These are phyloP conservation scores for Drosophila parabipectinata DNA, from an alignment of 1,140 invertebrate genomes.

Conservation along the genomic window DNA sequence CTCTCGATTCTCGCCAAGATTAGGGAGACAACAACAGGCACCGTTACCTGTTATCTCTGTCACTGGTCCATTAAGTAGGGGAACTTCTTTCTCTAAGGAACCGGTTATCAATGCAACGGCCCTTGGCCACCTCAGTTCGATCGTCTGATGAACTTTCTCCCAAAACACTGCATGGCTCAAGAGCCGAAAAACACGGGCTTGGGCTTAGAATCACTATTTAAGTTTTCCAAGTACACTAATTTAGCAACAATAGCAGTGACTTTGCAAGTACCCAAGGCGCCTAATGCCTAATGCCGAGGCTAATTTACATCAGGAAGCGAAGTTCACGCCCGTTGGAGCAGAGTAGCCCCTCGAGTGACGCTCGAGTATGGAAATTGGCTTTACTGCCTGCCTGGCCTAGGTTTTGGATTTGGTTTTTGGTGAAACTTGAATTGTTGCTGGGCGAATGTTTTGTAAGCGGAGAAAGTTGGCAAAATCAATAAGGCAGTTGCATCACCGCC, in stretches of 20 bases:
- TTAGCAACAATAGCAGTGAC: conserved; percentile 18
- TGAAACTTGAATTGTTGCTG: conserved; percentile 38
- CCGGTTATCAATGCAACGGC: conserved; percentile 23
- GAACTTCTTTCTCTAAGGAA: conserved; percentile 8
- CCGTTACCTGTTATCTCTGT: background rate
- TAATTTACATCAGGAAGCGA: conserved; percentile 55
- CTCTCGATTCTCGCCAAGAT: conserved; percentile 5
- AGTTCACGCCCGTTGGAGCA: conserved; percentile 31
- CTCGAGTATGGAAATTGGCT: conserved; percentile 23
- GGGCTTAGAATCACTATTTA: background rate
- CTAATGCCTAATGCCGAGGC: conserved; percentile 6
- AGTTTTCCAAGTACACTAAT: background rate
- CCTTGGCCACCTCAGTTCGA: background rate
- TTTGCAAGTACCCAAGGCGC: conserved; percentile 42
- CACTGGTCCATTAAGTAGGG: background rate
- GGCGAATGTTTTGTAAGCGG: conserved; percentile 38
- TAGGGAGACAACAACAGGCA: background rate
- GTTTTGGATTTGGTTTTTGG: conserved; percentile 8
- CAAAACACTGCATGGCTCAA: background rate
- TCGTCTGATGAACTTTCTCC: conserved; percentile 10
- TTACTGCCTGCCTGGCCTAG: background rate
- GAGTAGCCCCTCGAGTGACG: background rate
- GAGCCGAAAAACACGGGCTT: background rate
- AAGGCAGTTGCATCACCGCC: conserved; percentile 56
- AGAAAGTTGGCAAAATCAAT: conserved; percentile 81